phyloP scores from a whole-genome alignment of 1,140 invertebrate genomes.

The Pseudomyrmex pallidus region DNA sequence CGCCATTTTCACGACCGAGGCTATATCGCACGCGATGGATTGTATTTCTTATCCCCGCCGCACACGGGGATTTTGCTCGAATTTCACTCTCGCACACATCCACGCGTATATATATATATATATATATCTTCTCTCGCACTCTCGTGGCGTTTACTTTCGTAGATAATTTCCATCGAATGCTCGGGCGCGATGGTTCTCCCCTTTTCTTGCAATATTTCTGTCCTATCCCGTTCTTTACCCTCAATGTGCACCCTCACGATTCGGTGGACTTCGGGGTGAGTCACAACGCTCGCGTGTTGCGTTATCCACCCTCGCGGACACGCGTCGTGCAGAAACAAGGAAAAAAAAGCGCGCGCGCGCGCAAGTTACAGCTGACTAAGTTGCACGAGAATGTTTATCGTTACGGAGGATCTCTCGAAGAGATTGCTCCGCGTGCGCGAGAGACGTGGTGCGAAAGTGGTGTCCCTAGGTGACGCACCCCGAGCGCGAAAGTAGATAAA shows the following conservation, averaged over 20 bases:
- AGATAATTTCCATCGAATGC: conserved; percentile 49
- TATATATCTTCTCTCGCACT: background rate
- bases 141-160: conserved; percentile 32
- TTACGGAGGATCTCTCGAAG: conserved; percentile 31
- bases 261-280: conserved; percentile 55
- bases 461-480: conserved; percentile 40
- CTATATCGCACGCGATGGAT: conserved; percentile 44
- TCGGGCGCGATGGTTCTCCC: too few relatives aligned
- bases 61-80: background rate
- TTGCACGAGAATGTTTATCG: conserved; percentile 36
- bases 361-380: conserved; percentile 20
- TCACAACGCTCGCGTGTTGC: conserved; percentile 70
- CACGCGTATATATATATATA: too few relatives aligned
- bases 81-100: background rate
- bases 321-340: conserved; percentile 52
- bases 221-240: conserved; percentile 21
- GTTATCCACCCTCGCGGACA: conserved; percentile 48
- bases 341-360: conserved; percentile 12
- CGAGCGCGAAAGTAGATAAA: conserved; percentile 51
- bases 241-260: conserved; percentile 48
- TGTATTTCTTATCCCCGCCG: conserved; percentile 2
- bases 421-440: conserved; percentile 33
- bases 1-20: background rate
- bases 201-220: conserved; percentile 7
- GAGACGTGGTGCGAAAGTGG: conserved; percentile 30